These are phyloP conservation scores for Beaufortia kweichowensis DNA, from an alignment of 2,113 vertebrate genomes.

Conservation along the genomic window DNA sequence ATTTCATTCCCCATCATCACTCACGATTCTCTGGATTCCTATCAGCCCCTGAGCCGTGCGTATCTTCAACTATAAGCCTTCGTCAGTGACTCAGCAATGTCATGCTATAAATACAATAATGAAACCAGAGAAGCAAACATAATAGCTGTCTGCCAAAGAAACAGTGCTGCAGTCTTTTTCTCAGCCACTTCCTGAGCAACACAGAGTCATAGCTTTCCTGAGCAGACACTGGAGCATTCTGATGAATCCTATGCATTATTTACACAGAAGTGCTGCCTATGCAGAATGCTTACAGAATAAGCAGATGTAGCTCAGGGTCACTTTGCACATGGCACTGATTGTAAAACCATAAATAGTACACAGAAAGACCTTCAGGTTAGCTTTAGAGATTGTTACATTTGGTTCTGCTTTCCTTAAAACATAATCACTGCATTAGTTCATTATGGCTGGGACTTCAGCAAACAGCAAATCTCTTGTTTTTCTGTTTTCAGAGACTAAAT, in stretches of 20 bases:
- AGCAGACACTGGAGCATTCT: not conserved
- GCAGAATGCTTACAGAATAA: not conserved
- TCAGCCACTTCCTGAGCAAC: not conserved
- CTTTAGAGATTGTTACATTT: not conserved
- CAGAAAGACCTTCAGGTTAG: not conserved
- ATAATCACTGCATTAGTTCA: too few relatives aligned
- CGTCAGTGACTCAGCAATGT: conserved; percentile 25
- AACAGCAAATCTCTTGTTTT: too few relatives aligned
- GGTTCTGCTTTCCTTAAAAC: not conserved
- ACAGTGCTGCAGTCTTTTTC: not conserved
- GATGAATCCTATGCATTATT: conserved; percentile 34
- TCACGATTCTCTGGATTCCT: not conserved
- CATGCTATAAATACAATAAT: conserved; percentile 31
- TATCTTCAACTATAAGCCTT: not conserved
- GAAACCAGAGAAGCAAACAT: conserved; percentile 40
- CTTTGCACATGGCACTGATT: conserved; percentile 6
- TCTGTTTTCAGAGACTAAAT: too few relatives aligned
- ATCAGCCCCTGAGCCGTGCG: not conserved
- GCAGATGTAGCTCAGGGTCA: conserved; percentile 18
- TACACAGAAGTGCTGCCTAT: not conserved
- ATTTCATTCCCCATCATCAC: not conserved
- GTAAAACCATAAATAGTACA: conserved; percentile 14
- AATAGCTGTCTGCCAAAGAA: conserved; percentile 30
- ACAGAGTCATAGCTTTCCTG: not conserved
- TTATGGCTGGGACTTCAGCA: too few relatives aligned